Base-by-base conservation (phyloP, 2,888 invertebrate genomes). In the Omphaloscelis lunosa region DNA sequence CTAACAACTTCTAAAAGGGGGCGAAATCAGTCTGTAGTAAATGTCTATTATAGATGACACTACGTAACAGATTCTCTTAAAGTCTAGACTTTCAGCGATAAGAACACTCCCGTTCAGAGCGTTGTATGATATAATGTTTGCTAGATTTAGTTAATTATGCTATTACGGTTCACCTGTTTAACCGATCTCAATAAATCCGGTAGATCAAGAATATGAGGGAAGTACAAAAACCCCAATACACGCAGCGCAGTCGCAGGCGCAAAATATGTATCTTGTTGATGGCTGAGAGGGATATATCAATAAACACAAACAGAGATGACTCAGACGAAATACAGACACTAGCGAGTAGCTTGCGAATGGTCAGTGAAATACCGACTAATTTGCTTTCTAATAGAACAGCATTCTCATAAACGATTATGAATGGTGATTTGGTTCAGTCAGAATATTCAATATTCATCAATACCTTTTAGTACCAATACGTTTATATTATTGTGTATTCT, bases 271-370 rank as follows among this genome's bases (percentile, higher is more conserved):
- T 70, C 39, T 51, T 68, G 68, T 58, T 75, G 76, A 66, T 74
- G 75, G 65, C 83, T 45, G 69, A 75, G 79, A 80, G 63, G 68
- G 65, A 70, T 45, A 45, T 70, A 62, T 51, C 48, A 61, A 27
- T 74, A 56, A 75, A 72, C 67, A 75, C 66, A 72, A 58, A 56
- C 41, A 62, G 70, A 82, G 83, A 80, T 41, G 83, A 68, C 80
- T 82, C 82, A 71, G 83, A 80, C 29, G 80, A 67, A 75, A 82
- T 75, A 29, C 78, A 84, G 62, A 83, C 72, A 53, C 70, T 74
- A 69, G 83, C 71, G 59, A 80, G 45, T 83, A 59, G 59, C 83
- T 77, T 72, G 83, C 78, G 27, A 81, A 81, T 81, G 80, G 80
- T 81, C 80, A 81, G 80, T 81, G 78, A 39, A 63, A 69, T 68